These are phyloP conservation scores for Anguilla marmorata DNA, from an alignment of 2,797 vertebrate genomes.

Conservation along the genomic window DNA sequence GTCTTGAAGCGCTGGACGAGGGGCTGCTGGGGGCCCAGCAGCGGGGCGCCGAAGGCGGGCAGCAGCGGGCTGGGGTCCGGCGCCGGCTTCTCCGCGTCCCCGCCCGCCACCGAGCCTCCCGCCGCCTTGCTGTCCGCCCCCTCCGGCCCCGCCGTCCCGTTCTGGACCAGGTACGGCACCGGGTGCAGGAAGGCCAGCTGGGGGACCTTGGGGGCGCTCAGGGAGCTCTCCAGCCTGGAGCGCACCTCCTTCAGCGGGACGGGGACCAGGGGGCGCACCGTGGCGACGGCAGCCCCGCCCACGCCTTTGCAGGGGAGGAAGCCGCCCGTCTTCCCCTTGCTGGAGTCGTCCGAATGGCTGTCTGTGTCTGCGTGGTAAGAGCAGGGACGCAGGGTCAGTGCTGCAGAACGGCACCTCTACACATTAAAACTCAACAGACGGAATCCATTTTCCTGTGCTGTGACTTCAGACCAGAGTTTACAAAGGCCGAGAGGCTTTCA, in stretches of 20 bases:
- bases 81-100: constrained; percentile 77
- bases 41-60: constrained; percentile 72
- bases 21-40: constrained; percentile 63
- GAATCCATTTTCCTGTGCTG: neutral
- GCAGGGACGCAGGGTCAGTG: neutral
- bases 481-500: neutral
- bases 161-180: constrained; percentile 79
- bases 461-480: neutral
- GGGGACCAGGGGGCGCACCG: constrained; percentile 45
- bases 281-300: constrained; percentile 29
- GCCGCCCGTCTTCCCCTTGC: constrained; percentile 47
- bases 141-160: constrained; percentile 70
- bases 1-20: constrained; percentile 83
- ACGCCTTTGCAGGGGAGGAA: constrained; percentile 49
- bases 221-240: constrained; percentile 60
- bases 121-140: constrained; percentile 72
- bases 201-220: constrained; percentile 67
- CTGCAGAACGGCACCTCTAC: neutral
- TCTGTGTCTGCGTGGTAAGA: constrained; percentile 76
- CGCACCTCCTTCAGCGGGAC: constrained; percentile 37
- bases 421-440: neutral
- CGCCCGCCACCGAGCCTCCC: constrained; percentile 62
- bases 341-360: constrained; percentile 88
- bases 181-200: constrained; percentile 77
- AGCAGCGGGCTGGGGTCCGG: constrained; percentile 69